These are phyloP conservation scores for Anabas testudineus DNA, from an alignment of 2,797 vertebrate genomes.

Conservation along the genomic window DNA sequence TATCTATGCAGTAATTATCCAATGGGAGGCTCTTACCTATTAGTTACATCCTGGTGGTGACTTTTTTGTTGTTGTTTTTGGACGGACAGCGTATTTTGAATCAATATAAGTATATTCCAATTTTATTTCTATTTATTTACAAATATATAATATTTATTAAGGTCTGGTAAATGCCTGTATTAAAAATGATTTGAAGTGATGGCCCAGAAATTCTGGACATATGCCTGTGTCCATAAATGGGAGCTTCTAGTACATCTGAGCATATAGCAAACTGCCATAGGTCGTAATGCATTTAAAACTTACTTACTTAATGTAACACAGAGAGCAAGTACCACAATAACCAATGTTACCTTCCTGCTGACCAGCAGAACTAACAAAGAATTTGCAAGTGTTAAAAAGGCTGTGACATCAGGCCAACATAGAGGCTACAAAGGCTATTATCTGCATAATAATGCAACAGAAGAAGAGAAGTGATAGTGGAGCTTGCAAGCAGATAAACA, in stretches of 20 bases:
- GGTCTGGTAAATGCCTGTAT: neutral
- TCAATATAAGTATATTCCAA: no score
- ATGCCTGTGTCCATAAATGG: conserved; percentile 1
- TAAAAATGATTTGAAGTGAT: no score
- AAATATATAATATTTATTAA: conserved; percentile 8
- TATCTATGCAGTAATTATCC: no score
- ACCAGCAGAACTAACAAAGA: neutral
- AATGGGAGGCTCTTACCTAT: no score
- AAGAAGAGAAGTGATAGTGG: no score
- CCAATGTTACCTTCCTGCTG: neutral
- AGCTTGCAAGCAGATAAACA: neutral
- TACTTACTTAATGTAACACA: conserved; percentile 8
- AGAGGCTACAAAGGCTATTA: no score
- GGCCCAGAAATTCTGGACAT: neutral
- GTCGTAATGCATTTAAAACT: neutral
- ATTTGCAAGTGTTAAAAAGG: neutral
- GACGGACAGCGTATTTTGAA: no score
- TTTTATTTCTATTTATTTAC: conserved; percentile 1
- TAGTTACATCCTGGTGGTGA: no score
- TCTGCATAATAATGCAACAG: no score
- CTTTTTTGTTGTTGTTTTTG: no score
- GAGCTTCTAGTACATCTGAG: neutral
- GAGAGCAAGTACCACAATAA: neutral
- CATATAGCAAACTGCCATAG: neutral
- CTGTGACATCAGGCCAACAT: neutral